Base-by-base conservation (phyloP, 2,797 vertebrate species). In the Lepus oiostolus region DNA sequence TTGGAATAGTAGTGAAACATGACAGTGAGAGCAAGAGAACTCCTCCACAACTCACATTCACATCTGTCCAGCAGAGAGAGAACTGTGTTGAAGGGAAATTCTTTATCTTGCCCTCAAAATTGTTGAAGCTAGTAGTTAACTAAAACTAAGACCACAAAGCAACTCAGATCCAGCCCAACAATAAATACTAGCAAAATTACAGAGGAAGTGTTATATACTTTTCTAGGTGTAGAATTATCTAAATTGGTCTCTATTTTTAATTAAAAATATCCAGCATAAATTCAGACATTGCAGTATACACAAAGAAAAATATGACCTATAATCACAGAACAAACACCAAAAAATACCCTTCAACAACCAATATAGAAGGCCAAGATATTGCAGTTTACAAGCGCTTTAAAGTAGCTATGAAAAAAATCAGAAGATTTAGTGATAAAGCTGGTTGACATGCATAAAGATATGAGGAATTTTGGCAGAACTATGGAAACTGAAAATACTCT, bases 391-490 rank as follows among this genome's bases (percentile, higher is more conserved):
- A 67, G 6, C 5, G 50, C 21, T 93, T 87, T 77, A 35, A 50
- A 91, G 60, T 65, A 82, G 47, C 13, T 85, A 67, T 72, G 24
- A 67, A 88, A 82, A 81, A 52, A 19, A 74, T 70, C 93, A 70
- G 50, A 79, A 82, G 32, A 74, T 75, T n/a, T 71, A 75, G 17
- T 54, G 2, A 85, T 30, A 92, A 92, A 62, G 10, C 16, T 63
- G 9, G 7, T 63, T 50, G 91, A 8, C 13, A 50, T 71, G 65
- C 5, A 71, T 67, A 75, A 94, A 54, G 9, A 68, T 42, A 54
- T 21, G 12, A 4, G 21, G 8, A 72, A 83, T 71, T 85, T 93
- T 47, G 90, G 26, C 11, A 88, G 8, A 79, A 79, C 75, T 67
- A 35, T 76, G 28, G 5, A 84, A 89, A 72, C 42, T 88, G n/a